These are phyloP conservation scores for Apocheima hispidaria DNA, from an alignment of 2,888 invertebrate genomes.

Conservation along the genomic window DNA sequence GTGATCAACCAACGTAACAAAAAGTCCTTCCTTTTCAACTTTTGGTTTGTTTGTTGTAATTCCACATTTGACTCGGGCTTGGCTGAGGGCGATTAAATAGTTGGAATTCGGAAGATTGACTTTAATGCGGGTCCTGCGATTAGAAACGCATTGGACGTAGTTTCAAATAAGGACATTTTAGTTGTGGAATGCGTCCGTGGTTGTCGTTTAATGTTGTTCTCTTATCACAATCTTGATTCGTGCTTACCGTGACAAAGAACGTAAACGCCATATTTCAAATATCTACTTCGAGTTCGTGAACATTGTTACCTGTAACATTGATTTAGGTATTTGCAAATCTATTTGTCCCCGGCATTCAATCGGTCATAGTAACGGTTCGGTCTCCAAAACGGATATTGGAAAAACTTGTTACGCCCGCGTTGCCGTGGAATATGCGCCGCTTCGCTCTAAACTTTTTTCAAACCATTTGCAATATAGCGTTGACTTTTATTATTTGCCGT, in stretches of 20 bases:
- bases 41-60: constrained; percentile 53
- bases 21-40: constrained; percentile 59
- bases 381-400: constrained; percentile 47
- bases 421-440: constrained; percentile 36
- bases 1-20: constrained; percentile 54
- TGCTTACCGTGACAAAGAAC: constrained; percentile 31
- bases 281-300: constrained; percentile 32
- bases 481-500: constrained; percentile 42
- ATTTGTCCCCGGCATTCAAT: constrained; percentile 50
- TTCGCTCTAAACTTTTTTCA: constrained; percentile 39
- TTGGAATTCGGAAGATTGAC: constrained; percentile 41
- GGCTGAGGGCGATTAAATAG: constrained; percentile 31
- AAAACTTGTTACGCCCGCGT: constrained; percentile 44
- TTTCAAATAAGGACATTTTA: constrained; percentile 34
- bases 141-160: constrained; percentile 35
- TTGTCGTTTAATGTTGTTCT: constrained; percentile 33
- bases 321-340: constrained; percentile 45
- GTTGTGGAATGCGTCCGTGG: constrained; percentile 38
- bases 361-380: constrained; percentile 46
- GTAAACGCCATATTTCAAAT: constrained; percentile 34
- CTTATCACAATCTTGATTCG: constrained; percentile 35
- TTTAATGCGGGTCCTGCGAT: constrained; percentile 42
- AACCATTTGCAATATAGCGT: constrained; percentile 28
- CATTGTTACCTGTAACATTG: constrained; percentile 35
- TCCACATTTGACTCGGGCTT: constrained; percentile 40